These are phyloP conservation scores for Parasteatoda lunata DNA, from an alignment of 2,888 invertebrate species.

Conservation along the genomic window DNA sequence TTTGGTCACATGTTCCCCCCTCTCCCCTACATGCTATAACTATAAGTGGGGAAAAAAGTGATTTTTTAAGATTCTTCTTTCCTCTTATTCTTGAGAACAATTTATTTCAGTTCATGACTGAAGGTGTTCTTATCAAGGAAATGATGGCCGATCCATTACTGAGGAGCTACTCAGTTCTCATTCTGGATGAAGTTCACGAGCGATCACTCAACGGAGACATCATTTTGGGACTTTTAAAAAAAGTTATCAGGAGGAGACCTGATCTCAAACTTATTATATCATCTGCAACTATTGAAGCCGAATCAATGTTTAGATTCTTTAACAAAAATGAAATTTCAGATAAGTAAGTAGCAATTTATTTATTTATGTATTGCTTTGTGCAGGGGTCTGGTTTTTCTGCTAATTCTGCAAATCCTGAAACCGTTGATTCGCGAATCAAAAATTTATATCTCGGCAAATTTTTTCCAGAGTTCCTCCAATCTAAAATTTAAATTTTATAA, in stretches of 20 bases:
- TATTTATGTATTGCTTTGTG: too few species aligned
- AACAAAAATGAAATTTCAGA: conserved; percentile 76
- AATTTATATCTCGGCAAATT: too few species aligned
- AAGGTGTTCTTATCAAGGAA: conserved; percentile 94
- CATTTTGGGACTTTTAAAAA: conserved; percentile 92
- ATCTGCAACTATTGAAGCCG: conserved; percentile 96
- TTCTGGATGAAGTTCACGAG: conserved; percentile 97
- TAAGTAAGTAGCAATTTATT: not conserved
- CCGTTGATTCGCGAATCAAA: too few species aligned
- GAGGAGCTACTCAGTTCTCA: conserved; percentile 88
- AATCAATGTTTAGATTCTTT: conserved; percentile 87
- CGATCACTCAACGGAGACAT: conserved; percentile 94
- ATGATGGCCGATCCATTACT: conserved; percentile 96
- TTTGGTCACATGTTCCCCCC: too few species aligned
- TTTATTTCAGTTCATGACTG: conserved; percentile 89
- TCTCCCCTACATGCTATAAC: not conserved
- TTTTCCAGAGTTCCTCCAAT: too few species aligned
- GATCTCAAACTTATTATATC: conserved; percentile 89
- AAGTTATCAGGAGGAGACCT: conserved; percentile 88
- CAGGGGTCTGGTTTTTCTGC: too few species aligned
- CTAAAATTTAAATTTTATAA: too few species aligned
- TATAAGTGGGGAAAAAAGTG: too few species aligned
- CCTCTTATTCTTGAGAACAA: not conserved
- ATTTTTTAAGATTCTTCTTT: not conserved
- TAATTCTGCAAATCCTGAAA: too few species aligned